Evolutionary conservation across 1,140 invertebrate genomes (phyloP), one percentile per base, ranked within the genome.

Genomic region (Pseudobourletiella spinata): DNA sequence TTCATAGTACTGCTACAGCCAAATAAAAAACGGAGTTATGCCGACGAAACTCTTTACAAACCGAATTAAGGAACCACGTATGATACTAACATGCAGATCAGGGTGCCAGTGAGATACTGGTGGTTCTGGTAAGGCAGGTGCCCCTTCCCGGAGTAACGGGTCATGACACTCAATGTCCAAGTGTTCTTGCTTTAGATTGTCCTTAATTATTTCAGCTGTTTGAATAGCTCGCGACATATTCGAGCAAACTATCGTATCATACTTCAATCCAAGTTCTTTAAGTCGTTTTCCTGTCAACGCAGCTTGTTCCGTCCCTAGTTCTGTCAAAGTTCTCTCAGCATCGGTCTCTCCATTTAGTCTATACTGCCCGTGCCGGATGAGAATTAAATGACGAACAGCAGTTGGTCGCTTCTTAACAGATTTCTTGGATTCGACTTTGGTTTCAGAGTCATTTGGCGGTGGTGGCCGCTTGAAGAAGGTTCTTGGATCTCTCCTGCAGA

Each of bases 301-400:
- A 1, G 93, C 92, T 78, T 98, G 94, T 57, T 83, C 76, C 71
- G 55, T 22, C 6, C 68, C 68, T 1, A 70, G 52, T 11, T 15
- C 6, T 8, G 64, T 70, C 16, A 70, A 44, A 18, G n/a, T 26
- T 18, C 52, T 46, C 1, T 70, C 63, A 25, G n/a, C n/a, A 43
- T 70, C 68, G 11, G 75, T 81, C 42, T 77, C 75, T 1, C 87
- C 91, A 25, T 81, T 76, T 22, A 85, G 72, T 67, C 92, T 83
- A 73, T 97, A 98, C 73, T 98, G 95, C 0, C 95, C 95, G 78
- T 99, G 95, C 32, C 95, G 81, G 65, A 99, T 88, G 6, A 98
- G 79, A 66, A 98, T 81, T 29, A 98, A 73, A 75, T 98, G 88
- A 30, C 95, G 77, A 0, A 83, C 80, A 2, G 86, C 86, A 73